phyloP scores from a whole-genome alignment of 2,888 invertebrate species.

The Sceliomorpha sp. region DNA sequence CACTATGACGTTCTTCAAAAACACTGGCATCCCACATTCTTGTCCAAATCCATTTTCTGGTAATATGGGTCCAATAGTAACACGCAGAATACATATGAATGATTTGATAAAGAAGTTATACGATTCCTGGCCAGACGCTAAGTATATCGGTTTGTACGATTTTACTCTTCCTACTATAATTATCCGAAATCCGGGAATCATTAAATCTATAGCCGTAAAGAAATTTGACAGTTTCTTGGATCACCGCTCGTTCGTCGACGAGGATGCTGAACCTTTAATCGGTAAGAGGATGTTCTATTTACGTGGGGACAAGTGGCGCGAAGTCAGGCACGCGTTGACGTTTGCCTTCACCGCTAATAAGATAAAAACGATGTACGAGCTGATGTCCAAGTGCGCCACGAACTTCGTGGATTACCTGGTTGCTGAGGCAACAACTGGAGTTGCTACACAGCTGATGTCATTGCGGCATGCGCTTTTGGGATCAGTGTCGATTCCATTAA shows the following conservation, averaged over 20 bases:
- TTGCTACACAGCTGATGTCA: conserved; percentile 76
- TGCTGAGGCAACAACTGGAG: background rate
- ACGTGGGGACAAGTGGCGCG: conserved; percentile 78
- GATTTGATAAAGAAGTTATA: conserved; percentile 19
- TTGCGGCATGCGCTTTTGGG: conserved; percentile 81
- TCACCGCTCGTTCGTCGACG: conserved; percentile 55
- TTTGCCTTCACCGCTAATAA: conserved; percentile 83
- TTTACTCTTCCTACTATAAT: conserved; percentile 55
- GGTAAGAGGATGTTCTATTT: conserved; percentile 50
- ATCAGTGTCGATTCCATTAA: conserved; percentile 71
- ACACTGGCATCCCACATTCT: conserved; percentile 40
- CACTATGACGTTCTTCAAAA: conserved; percentile 14
- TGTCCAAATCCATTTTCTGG: conserved; percentile 7
- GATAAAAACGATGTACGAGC: conserved; percentile 81
- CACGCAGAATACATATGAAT: background rate
- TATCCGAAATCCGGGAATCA: conserved; percentile 13
- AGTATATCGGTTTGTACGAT: conserved; percentile 62
- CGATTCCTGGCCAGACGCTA: conserved; percentile 37
- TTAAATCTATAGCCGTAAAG: conserved; percentile 11
- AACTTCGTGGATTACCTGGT: conserved; percentile 41
- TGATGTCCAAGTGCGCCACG: conserved; percentile 74
- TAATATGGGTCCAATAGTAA: conserved; percentile 3
- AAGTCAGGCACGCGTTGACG: conserved; percentile 81
- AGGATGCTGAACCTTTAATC: conserved; percentile 50
- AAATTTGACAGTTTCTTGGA: conserved; percentile 63